Evolutionary conservation across 2,113 vertebrate genomes (phyloP).

Genomic region (Geococcyx californianus): DNA sequence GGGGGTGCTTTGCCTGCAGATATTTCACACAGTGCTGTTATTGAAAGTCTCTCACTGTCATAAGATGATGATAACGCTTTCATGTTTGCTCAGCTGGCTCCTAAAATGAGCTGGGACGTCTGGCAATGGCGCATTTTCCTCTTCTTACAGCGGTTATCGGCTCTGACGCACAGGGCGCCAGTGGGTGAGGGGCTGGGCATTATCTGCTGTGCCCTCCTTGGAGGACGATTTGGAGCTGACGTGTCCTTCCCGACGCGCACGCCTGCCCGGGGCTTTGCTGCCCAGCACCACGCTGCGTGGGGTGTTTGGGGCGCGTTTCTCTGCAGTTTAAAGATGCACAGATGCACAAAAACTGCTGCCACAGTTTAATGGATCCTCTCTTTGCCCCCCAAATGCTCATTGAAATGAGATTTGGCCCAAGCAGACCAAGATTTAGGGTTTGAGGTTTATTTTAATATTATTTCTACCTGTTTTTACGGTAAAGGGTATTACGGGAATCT

Average conservation of each 20-base stretch:
- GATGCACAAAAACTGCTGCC: neutral
- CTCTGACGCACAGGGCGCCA: rapidly evolving
- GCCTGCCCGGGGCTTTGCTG: rapidly evolving
- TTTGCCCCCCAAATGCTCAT: neutral
- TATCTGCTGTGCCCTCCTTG: rapidly evolving
- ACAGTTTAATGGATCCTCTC: neutral
- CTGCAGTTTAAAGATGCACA: too few species aligned
- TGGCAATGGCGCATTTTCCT: neutral
- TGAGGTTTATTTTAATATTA: neutral
- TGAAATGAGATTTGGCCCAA: neutral
- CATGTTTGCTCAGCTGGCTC: neutral
- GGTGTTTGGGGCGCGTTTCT: rapidly evolving
- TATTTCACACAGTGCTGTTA: neutral
- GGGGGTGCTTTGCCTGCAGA: neutral
- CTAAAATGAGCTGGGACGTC: neutral
- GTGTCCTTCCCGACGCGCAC: rapidly evolving
- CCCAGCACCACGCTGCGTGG: rapidly evolving
- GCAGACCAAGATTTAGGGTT: neutral
- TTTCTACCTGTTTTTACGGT: neutral
- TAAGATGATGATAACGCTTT: neutral
- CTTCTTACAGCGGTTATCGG: neutral
- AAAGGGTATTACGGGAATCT: neutral
- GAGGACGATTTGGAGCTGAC: neutral
- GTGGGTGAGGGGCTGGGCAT: neutral
- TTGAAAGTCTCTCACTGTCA: neutral